These are phyloP conservation scores for Pygathrix nemaeus DNA, from an alignment of 2,113 vertebrate species.

Conservation along the genomic window DNA sequence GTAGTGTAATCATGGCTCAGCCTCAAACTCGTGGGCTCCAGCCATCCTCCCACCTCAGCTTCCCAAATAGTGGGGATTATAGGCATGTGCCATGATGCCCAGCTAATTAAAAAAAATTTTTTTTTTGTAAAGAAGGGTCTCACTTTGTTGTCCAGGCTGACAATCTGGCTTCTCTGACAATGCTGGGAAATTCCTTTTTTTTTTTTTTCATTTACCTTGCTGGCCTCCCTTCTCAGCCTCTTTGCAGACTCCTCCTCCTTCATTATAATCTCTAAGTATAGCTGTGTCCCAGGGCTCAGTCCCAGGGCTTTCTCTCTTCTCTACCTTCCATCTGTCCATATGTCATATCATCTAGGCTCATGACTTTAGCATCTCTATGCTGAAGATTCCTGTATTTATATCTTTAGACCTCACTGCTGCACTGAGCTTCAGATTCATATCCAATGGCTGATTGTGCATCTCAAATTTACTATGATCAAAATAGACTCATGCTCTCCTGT, in stretches of 20 bases:
- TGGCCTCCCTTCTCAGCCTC: not conserved
- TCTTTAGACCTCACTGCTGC: not conserved
- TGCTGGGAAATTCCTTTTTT: not conserved
- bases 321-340: not conserved
- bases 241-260: not conserved
- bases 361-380: not conserved
- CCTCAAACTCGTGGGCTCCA: too few species aligned
- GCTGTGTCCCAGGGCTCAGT: not conserved
- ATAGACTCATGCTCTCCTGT: not conserved
- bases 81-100: too few species aligned
- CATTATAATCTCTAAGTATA: not conserved
- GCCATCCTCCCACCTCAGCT: too few species aligned
- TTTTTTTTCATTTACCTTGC: not conserved
- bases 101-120: too few species aligned
- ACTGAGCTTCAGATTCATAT: not conserved
- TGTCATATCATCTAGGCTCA: not conserved
- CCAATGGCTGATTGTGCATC: not conserved
- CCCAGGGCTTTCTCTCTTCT: not conserved
- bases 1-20: too few species aligned
- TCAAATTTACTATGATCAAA: not conserved
- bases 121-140: too few species aligned
- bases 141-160: too few species aligned
- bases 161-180: not conserved
- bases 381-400: not conserved
- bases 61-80: too few species aligned